Evolutionary conservation across 92 coral and sea anemone species (phyloP), one percentile per base, ranked within the genome.

Genomic region (Porites evermanni): DNA sequence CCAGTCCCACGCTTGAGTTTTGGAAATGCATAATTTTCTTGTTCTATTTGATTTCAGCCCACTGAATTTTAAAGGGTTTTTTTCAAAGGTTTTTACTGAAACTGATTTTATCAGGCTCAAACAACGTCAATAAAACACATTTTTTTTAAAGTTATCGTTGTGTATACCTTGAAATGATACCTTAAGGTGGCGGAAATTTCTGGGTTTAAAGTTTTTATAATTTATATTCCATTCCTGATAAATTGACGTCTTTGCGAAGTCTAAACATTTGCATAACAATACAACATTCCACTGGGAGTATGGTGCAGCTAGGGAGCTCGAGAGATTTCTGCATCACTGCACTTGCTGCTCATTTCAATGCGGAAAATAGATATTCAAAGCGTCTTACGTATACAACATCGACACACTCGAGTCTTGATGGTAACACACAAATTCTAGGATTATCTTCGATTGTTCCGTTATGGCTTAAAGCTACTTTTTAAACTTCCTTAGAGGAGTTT

Each of bases 331-430:
- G 72, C 78, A 12, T 61, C 71, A 61, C 23, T 83, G 87, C 24
- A 70, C 16, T 38, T 38, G 5, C 47, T 81, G 77, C 85, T 81
- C 85, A 81, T 81, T 81, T 81, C 44, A 83, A 83, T 74, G 87
- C 80, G 87, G 87, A 83, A 83, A 83, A 83, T 61, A 11, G 10
- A 13, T 4, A 29, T 3, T 38, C 13, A 19, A 52, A 17, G 77
- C 85, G 85, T 56, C 68, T 38, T 38, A 38, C 47, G 47, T 38
- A 70, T 14, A 53, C 16, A 68, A 64, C 53, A 17, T 32, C 61
- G 77, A 32, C 59, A 23, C 12, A 56, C 13, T 56, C 61, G 4
- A 56, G 61, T 11, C 1, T 11, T 17, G 5, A 56, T 56, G 61
- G 4, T 12, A 52, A 10, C 11, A 19, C n/a, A 12, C 85, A n/a